phyloP scores from a whole-genome alignment of 1,140 invertebrate genomes.

The Hypsibius dujardini region DNA sequence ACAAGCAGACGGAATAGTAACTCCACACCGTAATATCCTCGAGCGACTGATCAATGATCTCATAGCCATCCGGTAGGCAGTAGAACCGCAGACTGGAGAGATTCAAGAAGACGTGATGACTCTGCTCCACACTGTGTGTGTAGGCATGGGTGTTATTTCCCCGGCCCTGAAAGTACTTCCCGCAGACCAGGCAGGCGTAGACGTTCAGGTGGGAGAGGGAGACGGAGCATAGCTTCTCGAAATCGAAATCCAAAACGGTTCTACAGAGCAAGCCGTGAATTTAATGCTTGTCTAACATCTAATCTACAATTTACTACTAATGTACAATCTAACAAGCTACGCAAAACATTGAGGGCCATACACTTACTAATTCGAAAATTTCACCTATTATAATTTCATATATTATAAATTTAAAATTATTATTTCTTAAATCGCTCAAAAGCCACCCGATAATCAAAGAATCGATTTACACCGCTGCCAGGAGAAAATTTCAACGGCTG shows the following conservation, averaged over 20 bases:
- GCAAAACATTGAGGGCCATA: slow-evolving; percentile 24
- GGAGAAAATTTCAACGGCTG: no score
- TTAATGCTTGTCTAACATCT: slow-evolving; percentile 31
- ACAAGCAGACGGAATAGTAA: no score
- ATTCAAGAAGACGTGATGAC: slow-evolving; percentile 95
- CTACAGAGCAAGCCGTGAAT: slow-evolving; percentile 28
- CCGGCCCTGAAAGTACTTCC: slow-evolving; percentile 94
- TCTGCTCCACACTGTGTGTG: slow-evolving; percentile 87
- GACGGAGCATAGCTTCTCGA: slow-evolving; percentile 97
- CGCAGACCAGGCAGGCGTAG: slow-evolving; percentile 98
- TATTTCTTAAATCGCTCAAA: no score
- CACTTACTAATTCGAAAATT: slow-evolving; percentile 10
- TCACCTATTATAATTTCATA: slow-evolving; percentile 15
- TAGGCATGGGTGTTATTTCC: slow-evolving; percentile 97
- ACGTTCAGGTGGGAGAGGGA: slow-evolving; percentile 96
- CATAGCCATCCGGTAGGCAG: slow-evolving; percentile 97
- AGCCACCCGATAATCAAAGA: no score
- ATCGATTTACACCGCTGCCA: no score
- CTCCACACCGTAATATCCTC: slow-evolving; percentile 83
- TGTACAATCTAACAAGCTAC: slow-evolving; percentile 32
- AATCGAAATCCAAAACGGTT: slow-evolving; percentile 96
- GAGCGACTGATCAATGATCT: slow-evolving; percentile 94
- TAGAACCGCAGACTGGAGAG: slow-evolving; percentile 93
- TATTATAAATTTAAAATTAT: no score
- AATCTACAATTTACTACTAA: slow-evolving; percentile 29